Conservation (phyloP, 2,113 vertebrate species). For the Datnioides undecimradiatus region DNA sequence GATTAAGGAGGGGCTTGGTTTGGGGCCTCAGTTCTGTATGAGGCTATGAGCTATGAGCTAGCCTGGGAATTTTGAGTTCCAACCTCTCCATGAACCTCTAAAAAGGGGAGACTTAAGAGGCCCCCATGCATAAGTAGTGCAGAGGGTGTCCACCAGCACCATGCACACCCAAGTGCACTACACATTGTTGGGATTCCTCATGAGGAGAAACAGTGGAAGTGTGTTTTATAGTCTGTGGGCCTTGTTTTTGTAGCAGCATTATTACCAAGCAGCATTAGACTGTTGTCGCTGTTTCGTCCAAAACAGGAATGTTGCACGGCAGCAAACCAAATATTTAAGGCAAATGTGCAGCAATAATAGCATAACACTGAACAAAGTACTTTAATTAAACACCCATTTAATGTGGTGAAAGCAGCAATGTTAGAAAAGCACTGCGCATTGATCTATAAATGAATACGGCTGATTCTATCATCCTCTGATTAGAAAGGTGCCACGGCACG, state of each 20-base stretch:
- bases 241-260: too few species aligned
- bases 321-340: neutral
- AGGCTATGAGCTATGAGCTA: neutral
- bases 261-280: neutral
- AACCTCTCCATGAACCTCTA: neutral
- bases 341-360: neutral
- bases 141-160: neutral
- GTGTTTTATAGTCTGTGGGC: neutral
- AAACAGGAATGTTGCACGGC: neutral
- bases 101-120: slow-evolving; percentile 4
- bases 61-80: neutral
- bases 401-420: neutral
- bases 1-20: slow-evolving; percentile 31
- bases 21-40: neutral
- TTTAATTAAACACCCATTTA: neutral
- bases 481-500: neutral
- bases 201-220: neutral
- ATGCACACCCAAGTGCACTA: neutral
- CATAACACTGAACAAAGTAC: neutral
- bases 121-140: neutral
- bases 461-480: neutral
- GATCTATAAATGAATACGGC: neutral
- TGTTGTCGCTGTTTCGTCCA: neutral
- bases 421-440: neutral
- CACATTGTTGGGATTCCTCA: slow-evolving; percentile 19